Evolutionary conservation across 2,888 invertebrate species (phyloP).

Genomic region (Sphaeridia pumilis): DNA sequence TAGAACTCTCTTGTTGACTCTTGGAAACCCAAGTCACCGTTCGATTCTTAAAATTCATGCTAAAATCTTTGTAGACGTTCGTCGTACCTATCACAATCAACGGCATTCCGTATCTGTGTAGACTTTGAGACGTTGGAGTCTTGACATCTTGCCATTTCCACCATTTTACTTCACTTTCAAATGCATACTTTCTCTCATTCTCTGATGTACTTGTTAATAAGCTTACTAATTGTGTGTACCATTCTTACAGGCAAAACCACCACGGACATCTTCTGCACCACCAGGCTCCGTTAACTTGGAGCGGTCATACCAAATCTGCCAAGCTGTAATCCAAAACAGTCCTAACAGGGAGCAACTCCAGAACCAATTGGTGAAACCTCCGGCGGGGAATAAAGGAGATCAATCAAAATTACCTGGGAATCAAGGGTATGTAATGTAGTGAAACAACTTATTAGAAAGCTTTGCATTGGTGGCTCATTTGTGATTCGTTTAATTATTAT

Average conservation of each 20-base stretch:
- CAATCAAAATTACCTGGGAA: too few species aligned
- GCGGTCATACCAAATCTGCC: slow-evolving; percentile 78
- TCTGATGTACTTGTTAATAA: not conserved
- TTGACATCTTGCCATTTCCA: not conserved
- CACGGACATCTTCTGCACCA: slow-evolving; percentile 38
- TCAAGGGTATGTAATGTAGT: too few species aligned
- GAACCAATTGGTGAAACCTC: slow-evolving; percentile 70
- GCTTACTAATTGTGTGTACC: not conserved
- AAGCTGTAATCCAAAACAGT: slow-evolving; percentile 75
- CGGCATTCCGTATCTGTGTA: too few species aligned
- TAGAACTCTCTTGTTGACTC: too few species aligned
- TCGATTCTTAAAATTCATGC: too few species aligned
- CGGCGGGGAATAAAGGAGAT: slow-evolving; percentile 45
- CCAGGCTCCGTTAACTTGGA: slow-evolving; percentile 86
- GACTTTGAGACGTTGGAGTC: too few species aligned
- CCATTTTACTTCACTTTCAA: not conserved
- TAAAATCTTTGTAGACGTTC: too few species aligned
- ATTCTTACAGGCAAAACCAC: slow-evolving; percentile 11
- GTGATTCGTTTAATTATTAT: too few species aligned
- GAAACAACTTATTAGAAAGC: too few species aligned
- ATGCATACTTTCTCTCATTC: not conserved
- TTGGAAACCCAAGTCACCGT: too few species aligned
- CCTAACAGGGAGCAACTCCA: slow-evolving; percentile 77
- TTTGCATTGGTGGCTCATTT: too few species aligned
- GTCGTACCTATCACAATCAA: too few species aligned